A percentile compares a stretch with the other conserved stretches of the same genome.
Evolutionary conservation across 2,888 invertebrate species (phyloP).

Genomic region (Watsonalla cultraria): DNA sequence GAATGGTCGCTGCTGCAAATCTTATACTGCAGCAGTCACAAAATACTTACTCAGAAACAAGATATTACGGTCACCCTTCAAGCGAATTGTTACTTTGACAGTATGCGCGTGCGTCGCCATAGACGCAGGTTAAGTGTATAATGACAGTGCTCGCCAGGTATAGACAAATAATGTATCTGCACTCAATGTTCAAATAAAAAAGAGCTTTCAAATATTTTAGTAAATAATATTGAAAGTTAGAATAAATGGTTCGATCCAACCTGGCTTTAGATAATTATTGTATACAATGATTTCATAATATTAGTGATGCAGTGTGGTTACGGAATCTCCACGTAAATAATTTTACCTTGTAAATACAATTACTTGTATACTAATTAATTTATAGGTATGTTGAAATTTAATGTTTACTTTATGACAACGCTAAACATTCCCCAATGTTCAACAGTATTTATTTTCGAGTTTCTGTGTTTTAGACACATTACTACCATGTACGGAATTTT

Average conservation of each 20-base stretch:
- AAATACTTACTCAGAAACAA: no score
- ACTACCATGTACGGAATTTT: slow-evolving; percentile 8
- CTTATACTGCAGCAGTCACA: background rate
- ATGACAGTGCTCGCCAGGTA: slow-evolving; percentile 72
- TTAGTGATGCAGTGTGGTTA: slow-evolving; percentile 46
- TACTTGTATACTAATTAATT: slow-evolving; percentile 43
- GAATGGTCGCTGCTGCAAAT: background rate
- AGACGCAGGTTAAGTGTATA: background rate
- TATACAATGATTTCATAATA: slow-evolving; percentile 70
- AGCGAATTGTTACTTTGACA: background rate
- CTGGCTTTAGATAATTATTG: slow-evolving; percentile 74
- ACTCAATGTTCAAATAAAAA: slow-evolving; percentile 79
- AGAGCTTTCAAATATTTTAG: slow-evolving; percentile 76
- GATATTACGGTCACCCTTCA: no score
- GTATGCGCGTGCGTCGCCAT: background rate
- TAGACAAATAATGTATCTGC: slow-evolving; percentile 75
- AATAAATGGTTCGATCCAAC: slow-evolving; percentile 65
- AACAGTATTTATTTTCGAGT: slow-evolving; percentile 4
- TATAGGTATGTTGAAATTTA: slow-evolving; percentile 42
- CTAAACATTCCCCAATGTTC: slow-evolving; percentile 36
- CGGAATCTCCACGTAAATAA: slow-evolving; percentile 2
- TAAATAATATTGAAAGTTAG: slow-evolving; percentile 70
- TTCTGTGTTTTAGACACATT: slow-evolving; percentile 10
- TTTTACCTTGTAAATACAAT: slow-evolving; percentile 51
- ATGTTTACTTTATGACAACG: slow-evolving; percentile 38